Evolutionary conservation across 2,888 invertebrate genomes (phyloP).

Genomic region (Sphaerophoria taeniata): DNA sequence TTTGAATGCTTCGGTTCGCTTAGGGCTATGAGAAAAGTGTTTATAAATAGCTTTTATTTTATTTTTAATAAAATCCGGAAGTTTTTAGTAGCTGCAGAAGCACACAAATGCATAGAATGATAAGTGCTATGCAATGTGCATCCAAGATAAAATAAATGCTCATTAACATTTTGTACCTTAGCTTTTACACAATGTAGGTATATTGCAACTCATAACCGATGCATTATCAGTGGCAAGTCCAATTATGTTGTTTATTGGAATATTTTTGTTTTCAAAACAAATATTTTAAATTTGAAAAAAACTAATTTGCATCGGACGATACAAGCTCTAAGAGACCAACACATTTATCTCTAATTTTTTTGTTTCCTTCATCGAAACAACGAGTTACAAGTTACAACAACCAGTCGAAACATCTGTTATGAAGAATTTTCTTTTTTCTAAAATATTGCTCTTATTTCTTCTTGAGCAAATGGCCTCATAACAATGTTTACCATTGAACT

Average conservation of each 20-base stretch:
- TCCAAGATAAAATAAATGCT: constrained; percentile 46
- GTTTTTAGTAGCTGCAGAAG: constrained; percentile 32
- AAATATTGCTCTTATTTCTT: not conserved
- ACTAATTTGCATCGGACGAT: not conserved
- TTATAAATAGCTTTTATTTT: constrained; percentile 35
- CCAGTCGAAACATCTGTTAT: constrained; percentile 34
- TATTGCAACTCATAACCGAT: constrained; percentile 33
- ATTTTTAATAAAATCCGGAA: constrained; percentile 24
- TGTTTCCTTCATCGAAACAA: constrained; percentile 21
- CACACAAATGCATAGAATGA: constrained; percentile 37
- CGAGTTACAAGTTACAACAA: constrained; percentile 16
- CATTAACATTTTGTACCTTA: constrained; percentile 2
- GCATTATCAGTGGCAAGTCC: constrained; percentile 48
- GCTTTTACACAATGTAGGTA: constrained; percentile 30
- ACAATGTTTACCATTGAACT: constrained; percentile 6
- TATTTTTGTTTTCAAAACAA: constrained; percentile 29
- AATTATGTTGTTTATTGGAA: constrained; percentile 36
- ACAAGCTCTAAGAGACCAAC: constrained; percentile 36
- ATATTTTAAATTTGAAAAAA: constrained; percentile 22
- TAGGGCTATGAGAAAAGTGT: too few species aligned
- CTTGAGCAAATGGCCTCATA: constrained; percentile 15
- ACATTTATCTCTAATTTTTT: constrained; percentile 9
- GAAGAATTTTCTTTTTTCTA: constrained; percentile 5
- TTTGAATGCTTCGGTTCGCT: too few species aligned
- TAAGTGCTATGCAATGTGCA: too few species aligned